Evolutionary conservation across 2,113 vertebrate species (phyloP).

Genomic region (Hipposideros armiger): DNA sequence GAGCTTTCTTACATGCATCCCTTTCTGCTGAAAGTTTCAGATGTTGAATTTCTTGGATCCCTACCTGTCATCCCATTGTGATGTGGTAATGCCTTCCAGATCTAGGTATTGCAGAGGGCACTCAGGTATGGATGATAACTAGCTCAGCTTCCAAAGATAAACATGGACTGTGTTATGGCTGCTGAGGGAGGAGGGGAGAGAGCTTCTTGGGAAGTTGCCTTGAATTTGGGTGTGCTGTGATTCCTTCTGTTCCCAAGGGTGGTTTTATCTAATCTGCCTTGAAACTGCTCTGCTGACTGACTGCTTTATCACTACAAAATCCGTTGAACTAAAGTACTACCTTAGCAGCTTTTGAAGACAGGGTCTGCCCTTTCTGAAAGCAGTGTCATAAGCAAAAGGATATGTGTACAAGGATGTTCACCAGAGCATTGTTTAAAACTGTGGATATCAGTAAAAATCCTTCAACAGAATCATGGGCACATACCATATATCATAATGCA

Average conservation of each 20-base stretch:
- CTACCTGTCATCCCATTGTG: neutral
- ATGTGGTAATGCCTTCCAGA: neutral
- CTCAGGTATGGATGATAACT: neutral
- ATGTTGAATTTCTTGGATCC: neutral
- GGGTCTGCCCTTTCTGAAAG: neutral
- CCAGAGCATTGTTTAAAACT: neutral
- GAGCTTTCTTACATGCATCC: neutral
- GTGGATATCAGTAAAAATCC: neutral
- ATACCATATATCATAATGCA: neutral
- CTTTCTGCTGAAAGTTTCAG: neutral
- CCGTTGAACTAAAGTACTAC: neutral
- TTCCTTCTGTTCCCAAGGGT: constrained; percentile 16
- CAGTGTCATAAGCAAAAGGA: neutral
- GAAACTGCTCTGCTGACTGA: neutral
- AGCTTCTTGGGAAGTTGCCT: neutral
- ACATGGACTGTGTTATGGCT: neutral
- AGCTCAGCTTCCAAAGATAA: constrained; percentile 1
- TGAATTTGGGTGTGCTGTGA: constrained; percentile 2
- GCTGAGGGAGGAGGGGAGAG: neutral
- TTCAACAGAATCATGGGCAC: neutral
- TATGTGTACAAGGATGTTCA: neutral
- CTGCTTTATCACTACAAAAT: constrained; percentile 50
- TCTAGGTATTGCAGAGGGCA: neutral
- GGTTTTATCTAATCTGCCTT: constrained; percentile 61
- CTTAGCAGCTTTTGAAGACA: neutral